Conservation (phyloP, 2,888 invertebrate species). For the Ichneumoninae sp. region DNA sequence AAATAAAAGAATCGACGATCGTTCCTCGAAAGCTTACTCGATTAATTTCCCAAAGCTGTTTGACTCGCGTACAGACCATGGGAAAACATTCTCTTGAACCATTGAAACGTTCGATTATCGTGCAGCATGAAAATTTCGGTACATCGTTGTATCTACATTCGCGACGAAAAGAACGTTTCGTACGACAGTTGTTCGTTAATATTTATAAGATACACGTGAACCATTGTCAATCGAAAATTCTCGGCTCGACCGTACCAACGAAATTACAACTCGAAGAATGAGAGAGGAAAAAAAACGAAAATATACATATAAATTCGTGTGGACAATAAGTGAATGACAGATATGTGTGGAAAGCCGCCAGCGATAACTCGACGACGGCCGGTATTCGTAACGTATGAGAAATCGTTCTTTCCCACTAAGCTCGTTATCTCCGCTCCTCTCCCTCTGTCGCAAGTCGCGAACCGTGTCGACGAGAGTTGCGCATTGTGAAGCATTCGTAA, state of each 20-base stretch:
- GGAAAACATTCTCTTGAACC: conserved; percentile 11
- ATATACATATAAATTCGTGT: conserved; percentile 15
- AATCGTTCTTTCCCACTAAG: conserved; percentile 11
- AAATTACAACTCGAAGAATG: not conserved
- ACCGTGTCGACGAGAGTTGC: not conserved
- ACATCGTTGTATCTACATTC: not conserved
- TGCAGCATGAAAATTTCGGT: not conserved
- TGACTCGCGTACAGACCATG: not conserved
- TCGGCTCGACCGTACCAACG: conserved; percentile 13
- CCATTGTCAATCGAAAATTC: conserved; percentile 28
- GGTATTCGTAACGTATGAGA: not conserved
- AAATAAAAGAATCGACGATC: not conserved
- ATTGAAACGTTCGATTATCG: not conserved
- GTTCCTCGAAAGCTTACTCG: not conserved
- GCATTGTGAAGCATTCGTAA: conserved; percentile 1
- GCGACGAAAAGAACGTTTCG: conserved; percentile 15
- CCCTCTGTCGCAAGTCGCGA: not conserved
- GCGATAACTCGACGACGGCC: conserved; percentile 11
- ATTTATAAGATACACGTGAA: conserved; percentile 48
- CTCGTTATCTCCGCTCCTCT: not conserved
- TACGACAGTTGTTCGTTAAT: conserved; percentile 12
- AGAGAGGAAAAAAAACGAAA: conserved; percentile 16
- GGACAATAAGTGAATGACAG: conserved; percentile 31
- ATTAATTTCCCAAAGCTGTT: conserved; percentile 13
- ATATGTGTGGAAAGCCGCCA: not conserved